Conservation (phyloP, 2,888 invertebrate genomes). For the Chymomyza caudatula region DNA sequence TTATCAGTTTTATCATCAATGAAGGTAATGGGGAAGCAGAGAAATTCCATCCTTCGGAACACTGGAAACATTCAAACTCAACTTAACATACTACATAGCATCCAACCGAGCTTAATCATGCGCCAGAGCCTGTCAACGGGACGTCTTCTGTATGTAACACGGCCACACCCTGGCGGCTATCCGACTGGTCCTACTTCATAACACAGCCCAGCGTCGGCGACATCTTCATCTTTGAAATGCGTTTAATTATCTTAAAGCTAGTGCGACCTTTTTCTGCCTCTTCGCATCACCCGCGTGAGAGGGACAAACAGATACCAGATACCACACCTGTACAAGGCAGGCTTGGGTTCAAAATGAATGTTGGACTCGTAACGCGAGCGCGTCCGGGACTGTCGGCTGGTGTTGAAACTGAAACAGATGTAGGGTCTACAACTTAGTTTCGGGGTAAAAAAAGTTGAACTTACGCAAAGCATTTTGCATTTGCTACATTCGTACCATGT, state of each 20-base stretch:
- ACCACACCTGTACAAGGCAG: constrained; percentile 17
- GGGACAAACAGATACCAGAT: constrained; percentile 4
- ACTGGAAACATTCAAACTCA: neutral
- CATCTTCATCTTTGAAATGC: constrained; percentile 60
- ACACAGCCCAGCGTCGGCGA: constrained; percentile 12
- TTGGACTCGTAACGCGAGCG: neutral
- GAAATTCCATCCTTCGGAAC: neutral
- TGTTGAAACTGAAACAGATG: constrained; percentile 1
- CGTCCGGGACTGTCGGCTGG: neutral
- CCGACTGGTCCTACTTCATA: neutral
- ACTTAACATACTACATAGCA: neutral
- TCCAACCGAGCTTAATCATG: neutral
- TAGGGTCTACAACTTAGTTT: neutral
- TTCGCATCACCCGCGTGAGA: constrained; percentile 3
- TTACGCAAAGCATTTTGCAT: constrained; percentile 28
- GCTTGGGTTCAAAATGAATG: neutral
- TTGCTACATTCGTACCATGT: constrained; percentile 58
- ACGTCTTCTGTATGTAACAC: constrained; percentile 1
- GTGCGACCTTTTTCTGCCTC: constrained; percentile 27
- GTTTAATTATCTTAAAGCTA: constrained; percentile 70
- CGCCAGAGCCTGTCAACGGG: constrained; percentile 5
- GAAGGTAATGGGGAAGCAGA: neutral
- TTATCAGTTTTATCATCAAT: constrained; percentile 56
- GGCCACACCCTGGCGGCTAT: constrained; percentile 27
- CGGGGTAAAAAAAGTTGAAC: neutral